A percentile compares a stretch with the other conserved stretches of the same genome.
Conservation (phyloP, 2,113 vertebrate genomes). For the Lepidiolamprologus cunningtoni region DNA sequence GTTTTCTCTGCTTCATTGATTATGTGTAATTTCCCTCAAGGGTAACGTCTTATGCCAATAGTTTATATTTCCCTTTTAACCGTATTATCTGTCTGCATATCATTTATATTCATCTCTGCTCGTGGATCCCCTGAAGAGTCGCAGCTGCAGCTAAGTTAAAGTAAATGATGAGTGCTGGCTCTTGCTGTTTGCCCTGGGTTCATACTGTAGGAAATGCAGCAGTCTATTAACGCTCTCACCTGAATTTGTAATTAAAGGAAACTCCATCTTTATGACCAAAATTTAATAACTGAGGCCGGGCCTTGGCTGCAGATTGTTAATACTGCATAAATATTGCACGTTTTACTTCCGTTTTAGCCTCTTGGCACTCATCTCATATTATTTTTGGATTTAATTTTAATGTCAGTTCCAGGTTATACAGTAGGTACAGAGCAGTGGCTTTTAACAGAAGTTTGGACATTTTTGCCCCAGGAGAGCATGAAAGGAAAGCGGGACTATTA, state of each 20-base stretch:
- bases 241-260: background rate
- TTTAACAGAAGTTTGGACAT: background rate
- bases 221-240: background rate
- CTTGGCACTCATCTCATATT: background rate
- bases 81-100: background rate
- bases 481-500: background rate
- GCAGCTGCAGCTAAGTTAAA: background rate
- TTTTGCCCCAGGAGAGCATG: background rate
- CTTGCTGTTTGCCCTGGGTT: background rate
- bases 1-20: constrained; percentile 15
- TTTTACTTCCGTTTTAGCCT: background rate
- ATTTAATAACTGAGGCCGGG: background rate
- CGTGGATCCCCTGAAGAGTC: background rate
- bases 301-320: background rate
- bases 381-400: background rate
- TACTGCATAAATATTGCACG: background rate
- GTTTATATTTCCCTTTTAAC: background rate
- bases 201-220: background rate
- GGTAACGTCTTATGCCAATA: constrained; percentile 1
- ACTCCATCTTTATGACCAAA: background rate
- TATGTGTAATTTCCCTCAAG: background rate
- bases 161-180: background rate
- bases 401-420: background rate
- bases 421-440: background rate
- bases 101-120: background rate